Evolutionary conservation across 2,113 vertebrate genomes (phyloP).

Genomic region (Pygoscelis antarcticus): DNA sequence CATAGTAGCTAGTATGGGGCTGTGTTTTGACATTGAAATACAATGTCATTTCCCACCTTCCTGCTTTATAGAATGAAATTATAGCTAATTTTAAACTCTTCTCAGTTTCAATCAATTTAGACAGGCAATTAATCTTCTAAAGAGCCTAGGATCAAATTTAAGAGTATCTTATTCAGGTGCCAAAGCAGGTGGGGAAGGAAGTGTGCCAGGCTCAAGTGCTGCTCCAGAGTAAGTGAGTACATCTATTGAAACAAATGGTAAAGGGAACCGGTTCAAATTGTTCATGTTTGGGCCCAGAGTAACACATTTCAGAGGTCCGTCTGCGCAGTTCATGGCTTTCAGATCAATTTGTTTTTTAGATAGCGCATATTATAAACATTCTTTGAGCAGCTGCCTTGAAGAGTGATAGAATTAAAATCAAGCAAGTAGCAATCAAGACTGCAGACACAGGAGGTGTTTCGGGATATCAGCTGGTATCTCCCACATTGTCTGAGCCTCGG

Average conservation of each 20-base stretch:
- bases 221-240: background rate
- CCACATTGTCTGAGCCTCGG: background rate
- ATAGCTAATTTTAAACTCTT: background rate
- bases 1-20: too few species aligned
- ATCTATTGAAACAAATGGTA: background rate
- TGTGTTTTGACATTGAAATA: background rate
- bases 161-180: background rate
- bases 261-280: background rate
- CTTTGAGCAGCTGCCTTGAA: background rate
- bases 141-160: background rate
- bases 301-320: background rate
- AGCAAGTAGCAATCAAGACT: background rate
- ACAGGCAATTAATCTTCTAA: background rate
- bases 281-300: background rate
- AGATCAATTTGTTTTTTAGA: background rate
- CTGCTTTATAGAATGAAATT: background rate
- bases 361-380: background rate
- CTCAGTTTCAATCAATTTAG: background rate
- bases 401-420: background rate
- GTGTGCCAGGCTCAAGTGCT: background rate
- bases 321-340: background rate
- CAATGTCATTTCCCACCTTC: background rate
- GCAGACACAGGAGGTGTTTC: background rate
- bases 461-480: background rate
- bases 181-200: background rate